Evolutionary conservation across 2,888 invertebrate species (phyloP), one percentile per base, ranked within the genome.

Genomic region (Drosophila paranaensis): DNA sequence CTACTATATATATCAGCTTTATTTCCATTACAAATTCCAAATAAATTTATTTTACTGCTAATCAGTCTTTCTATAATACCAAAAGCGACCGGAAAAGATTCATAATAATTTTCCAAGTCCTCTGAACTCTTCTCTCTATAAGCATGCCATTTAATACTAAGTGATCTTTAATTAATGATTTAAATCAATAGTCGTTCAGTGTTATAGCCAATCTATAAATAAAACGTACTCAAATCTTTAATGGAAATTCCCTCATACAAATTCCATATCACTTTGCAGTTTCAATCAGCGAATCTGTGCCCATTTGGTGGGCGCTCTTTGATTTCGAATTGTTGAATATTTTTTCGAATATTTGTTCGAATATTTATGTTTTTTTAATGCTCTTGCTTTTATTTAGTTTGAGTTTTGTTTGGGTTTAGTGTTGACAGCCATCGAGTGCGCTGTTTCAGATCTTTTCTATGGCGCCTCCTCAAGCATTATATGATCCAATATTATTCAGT

Each of bases 381-480:
- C 60, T 64, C 20, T 64, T 60, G 50, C 13, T 42, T 77, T 50
- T 53, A 61, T 72, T 77, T 73, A 67, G 51, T 72, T 64, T 77
- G 3, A 27, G 39, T 54, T 58, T 72, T 27, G 56, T 66, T 81
- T 74, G 30, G 53, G 56, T 69, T 70, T 73, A 53, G 63, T 80
- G 87, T 88, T 79, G 88, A 87, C 82, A 77, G 81, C 81, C 66
- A 80, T 64, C 55, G 68, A 85, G 74, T 68, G 63, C 64, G 68
- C 51, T 74, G 76, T 62, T 82, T 79, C 54, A 43, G 68, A 79
- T 73, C 55, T 62, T 81, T 60, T 68, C 37, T 63, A 63, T 20
- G 60, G 56, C 51, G 62, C 51, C 43, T 56, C 51, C 53, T 75
- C 39, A 68, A 84, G 88, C 80, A 77, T 84, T 83, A 55, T 67